These are phyloP conservation scores for Chlorodrepanis virens DNA, from an alignment of 2,113 vertebrate species.

Conservation along the genomic window DNA sequence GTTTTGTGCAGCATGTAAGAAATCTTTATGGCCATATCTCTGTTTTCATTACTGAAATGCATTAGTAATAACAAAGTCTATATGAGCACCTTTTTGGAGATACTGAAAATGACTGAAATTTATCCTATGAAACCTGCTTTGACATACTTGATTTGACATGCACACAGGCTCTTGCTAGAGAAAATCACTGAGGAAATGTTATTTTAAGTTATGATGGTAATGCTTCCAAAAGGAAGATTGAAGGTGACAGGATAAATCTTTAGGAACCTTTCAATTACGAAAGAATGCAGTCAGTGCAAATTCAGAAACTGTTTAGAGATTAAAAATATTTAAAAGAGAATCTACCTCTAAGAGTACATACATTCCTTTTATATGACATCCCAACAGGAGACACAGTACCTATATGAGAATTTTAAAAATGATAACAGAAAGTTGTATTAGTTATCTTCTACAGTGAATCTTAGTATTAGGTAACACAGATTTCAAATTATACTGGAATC, in stretches of 20 bases:
- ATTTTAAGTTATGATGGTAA: constrained; percentile 58
- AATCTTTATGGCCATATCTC: constrained; percentile 52
- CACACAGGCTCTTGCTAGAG: constrained; percentile 26
- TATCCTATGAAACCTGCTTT: constrained; percentile 65
- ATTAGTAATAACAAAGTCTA: constrained; percentile 62
- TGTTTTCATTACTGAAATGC: constrained; percentile 64
- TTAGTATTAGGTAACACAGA: not conserved
- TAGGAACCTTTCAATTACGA: constrained; percentile 57
- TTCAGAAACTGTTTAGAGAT: constrained; percentile 9
- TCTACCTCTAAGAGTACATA: not conserved
- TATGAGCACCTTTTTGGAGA: constrained; percentile 43
- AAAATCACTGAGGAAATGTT: constrained; percentile 64
- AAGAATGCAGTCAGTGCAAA: constrained; percentile 39
- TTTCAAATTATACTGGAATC: not conserved
- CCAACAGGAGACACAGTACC: not conserved
- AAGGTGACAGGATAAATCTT: constrained; percentile 47
- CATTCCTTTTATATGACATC: not conserved
- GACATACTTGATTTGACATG: constrained; percentile 67
- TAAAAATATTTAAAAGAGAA: not conserved
- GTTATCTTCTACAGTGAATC: not conserved
- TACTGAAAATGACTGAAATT: constrained; percentile 65
- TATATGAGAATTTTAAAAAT: not conserved
- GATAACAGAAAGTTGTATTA: not conserved
- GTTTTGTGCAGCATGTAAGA: constrained; percentile 56
- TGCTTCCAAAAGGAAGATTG: constrained; percentile 40